Conservation (phyloP, 2,888 invertebrate genomes). For the Lasioglossum morio region DNA sequence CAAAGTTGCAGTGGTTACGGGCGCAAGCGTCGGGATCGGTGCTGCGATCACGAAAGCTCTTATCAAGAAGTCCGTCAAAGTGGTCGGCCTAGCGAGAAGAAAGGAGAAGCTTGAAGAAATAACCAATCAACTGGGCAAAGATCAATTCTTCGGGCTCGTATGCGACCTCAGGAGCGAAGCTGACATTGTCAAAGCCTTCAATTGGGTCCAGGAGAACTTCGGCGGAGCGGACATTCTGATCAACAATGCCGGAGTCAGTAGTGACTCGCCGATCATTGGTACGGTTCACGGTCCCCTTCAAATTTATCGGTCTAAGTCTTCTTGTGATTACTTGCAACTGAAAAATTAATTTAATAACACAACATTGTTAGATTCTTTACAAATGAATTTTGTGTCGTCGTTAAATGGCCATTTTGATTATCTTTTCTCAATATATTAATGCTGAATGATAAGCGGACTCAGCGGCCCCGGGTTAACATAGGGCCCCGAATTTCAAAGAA, state of each 20-base stretch:
- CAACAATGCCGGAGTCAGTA: slow-evolving; percentile 86
- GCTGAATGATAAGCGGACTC: too few relatives aligned
- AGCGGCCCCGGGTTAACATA: too few relatives aligned
- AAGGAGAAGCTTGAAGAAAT: slow-evolving; percentile 83
- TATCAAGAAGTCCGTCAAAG: slow-evolving; percentile 85
- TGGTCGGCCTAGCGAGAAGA: slow-evolving; percentile 86
- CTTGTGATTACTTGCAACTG: too few relatives aligned
- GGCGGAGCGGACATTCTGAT: slow-evolving; percentile 87
- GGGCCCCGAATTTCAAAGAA: too few relatives aligned
- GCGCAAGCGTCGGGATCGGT: slow-evolving; percentile 88
- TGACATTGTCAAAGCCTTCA: slow-evolving; percentile 86
- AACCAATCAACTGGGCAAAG: slow-evolving; percentile 50
- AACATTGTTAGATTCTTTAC: too few relatives aligned
- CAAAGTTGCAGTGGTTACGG: slow-evolving; percentile 88
- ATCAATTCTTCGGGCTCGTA: slow-evolving; percentile 75
- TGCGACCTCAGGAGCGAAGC: slow-evolving; percentile 86
- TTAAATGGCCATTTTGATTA: too few relatives aligned
- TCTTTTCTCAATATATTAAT: too few relatives aligned
- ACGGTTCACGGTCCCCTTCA: not conserved
- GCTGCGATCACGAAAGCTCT: slow-evolving; percentile 84
- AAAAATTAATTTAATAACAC: too few relatives aligned
- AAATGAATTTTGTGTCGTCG: too few relatives aligned
- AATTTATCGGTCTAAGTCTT: too few relatives aligned
- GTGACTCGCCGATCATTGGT: not conserved
- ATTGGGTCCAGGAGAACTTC: slow-evolving; percentile 84